Evolutionary conservation across 2,888 invertebrate species (phyloP), one percentile per base, ranked within the genome.

Genomic region (Tholera decimalis): DNA sequence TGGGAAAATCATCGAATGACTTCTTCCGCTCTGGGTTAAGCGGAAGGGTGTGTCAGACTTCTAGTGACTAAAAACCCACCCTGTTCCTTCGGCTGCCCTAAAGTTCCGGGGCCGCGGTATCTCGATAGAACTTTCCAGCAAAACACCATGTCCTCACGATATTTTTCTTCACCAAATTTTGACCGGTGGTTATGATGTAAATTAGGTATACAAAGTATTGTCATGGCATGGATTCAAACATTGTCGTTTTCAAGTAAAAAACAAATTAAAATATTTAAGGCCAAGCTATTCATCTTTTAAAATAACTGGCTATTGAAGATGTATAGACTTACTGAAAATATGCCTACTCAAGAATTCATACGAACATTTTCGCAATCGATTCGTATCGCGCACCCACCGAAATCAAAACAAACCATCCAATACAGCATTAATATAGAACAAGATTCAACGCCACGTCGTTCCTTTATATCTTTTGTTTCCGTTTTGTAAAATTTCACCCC

Each of bases 401-500:
- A 66, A 47, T 39, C 69, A 80, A 62, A 77, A 74, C 62, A 77
- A 82, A 70, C 67, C 55, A n/a, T 24, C 39, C 35, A 41, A 74
- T 66, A 65, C 35, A 83, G 87, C 91, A 93, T 92, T 92, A 93
- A 93, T 91, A 93, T 76, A 86, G 84, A 91, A 85, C 84, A 79
- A 84, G 86, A 87, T 86, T 83, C 86, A 71, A 75, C 80, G 74
- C 88, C 93, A 92, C 94, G 93, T 92, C 88, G 86, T 79, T 82
- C 90, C 89, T 88, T 91, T 94, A 92, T 92, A 92, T 95, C 92
- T 93, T 89, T 88, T 91, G 91, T 93, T 93, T 94, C 94, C 95
- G 94, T 93, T 93, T 92, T 94, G 91, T 90, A 93, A 93, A 93
- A 94, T 92, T 93, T 91, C 91, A 75, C 94, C 93, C 94, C 92